Evolutionary conservation across 2,113 vertebrate species (phyloP).

Genomic region (Mesembrinibis cayennensis): DNA sequence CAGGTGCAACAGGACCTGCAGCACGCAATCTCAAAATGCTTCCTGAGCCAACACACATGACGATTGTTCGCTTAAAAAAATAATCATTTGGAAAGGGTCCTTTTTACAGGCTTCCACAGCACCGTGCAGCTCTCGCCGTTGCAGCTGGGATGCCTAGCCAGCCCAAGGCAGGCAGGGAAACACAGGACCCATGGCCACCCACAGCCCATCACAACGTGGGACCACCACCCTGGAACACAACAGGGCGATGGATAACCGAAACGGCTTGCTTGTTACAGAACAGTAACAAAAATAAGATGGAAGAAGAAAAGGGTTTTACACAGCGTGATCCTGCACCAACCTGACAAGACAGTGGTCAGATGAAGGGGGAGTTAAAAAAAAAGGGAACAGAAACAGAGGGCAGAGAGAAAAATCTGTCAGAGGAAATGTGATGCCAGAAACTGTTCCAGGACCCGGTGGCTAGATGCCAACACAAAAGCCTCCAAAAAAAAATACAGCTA

Average conservation of each 20-base stretch:
- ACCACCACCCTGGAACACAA: background rate
- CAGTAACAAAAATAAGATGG: background rate
- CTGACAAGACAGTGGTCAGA: background rate
- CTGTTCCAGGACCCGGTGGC: background rate
- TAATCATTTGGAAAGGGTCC: background rate
- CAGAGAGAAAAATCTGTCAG: constrained; percentile 8
- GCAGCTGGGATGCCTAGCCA: background rate
- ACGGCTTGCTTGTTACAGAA: background rate
- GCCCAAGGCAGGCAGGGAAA: background rate
- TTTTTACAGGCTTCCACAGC: background rate
- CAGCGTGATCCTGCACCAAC: background rate
- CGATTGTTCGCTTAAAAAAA: background rate
- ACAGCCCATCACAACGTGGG: background rate
- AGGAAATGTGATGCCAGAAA: constrained; percentile 1
- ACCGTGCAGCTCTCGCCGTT: rapidly evolving
- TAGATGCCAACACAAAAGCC: background rate
- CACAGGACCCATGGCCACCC: background rate
- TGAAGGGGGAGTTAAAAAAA: background rate
- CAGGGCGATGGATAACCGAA: rapidly evolving
- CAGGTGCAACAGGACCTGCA: background rate
- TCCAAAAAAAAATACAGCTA: background rate
- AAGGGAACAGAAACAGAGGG: background rate
- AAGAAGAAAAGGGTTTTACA: background rate
- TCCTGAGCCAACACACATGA: background rate
- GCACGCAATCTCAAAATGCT: background rate